Evolutionary conservation across 2,888 invertebrate species (phyloP).

Genomic region (Dolichopus griseipennis): DNA sequence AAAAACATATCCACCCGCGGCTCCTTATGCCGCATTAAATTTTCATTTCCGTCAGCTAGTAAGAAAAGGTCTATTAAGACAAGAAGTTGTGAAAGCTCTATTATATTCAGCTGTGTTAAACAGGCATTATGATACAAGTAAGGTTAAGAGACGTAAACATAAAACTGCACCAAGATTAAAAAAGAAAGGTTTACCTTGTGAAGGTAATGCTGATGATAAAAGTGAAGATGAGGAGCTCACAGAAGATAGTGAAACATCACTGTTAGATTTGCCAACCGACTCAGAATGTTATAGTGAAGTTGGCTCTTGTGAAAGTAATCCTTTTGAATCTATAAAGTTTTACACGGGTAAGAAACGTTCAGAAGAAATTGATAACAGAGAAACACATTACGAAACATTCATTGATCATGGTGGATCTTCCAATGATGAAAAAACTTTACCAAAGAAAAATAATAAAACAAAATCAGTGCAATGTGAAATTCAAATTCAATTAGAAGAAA

Average conservation of each 20-base stretch:
- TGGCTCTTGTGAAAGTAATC: conserved; percentile 49
- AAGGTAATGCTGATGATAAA: conserved; percentile 7
- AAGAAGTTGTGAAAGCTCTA: conserved; percentile 63
- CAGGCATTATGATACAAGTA: conserved; percentile 49
- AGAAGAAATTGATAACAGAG: conserved; percentile 39
- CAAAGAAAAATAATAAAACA: not conserved
- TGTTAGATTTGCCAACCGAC: conserved; percentile 40
- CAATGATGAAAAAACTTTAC: not conserved
- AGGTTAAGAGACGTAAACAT: conserved; percentile 45
- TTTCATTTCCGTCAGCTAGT: conserved; percentile 68
- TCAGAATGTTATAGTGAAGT: conserved; percentile 44
- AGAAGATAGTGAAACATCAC: conserved; percentile 32
- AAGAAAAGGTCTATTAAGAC: conserved; percentile 59
- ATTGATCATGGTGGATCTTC: conserved; percentile 42
- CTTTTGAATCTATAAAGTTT: conserved; percentile 59
- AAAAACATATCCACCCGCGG: conserved; percentile 64
- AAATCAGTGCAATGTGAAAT: conserved; percentile 21
- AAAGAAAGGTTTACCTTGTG: conserved; percentile 28
- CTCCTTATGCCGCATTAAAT: conserved; percentile 69
- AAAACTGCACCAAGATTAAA: conserved; percentile 41
- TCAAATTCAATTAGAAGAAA: conserved; percentile 18
- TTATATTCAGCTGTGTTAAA: conserved; percentile 56
- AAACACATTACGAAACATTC: conserved; percentile 45
- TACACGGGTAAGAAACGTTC: conserved; percentile 46
- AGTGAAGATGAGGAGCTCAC: not conserved